A percentile compares a stretch with the other conserved stretches of the same genome.
Conservation (phyloP, 2,888 invertebrate genomes). For the Crocallis elinguaria region DNA sequence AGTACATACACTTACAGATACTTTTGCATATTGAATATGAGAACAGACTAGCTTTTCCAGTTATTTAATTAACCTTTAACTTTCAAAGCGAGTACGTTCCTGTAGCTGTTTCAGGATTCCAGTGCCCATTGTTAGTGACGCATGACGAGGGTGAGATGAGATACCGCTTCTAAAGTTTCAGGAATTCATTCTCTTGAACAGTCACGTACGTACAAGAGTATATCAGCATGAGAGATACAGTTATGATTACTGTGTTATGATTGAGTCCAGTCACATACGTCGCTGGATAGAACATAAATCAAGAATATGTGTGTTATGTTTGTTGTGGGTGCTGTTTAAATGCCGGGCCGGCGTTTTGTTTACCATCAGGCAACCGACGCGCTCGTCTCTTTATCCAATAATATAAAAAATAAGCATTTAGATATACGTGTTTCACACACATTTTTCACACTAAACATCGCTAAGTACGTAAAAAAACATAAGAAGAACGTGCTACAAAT, state of each 20-base stretch:
- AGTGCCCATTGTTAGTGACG: conserved; percentile 15
- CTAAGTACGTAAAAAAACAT: neutral
- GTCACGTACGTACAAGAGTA: conserved; percentile 1
- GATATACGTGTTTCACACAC: neutral
- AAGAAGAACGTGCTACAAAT: conserved; percentile 2
- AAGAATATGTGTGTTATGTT: too few relatives aligned
- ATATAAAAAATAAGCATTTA: neutral
- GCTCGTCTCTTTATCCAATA: too few relatives aligned
- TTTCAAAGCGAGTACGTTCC: neutral
- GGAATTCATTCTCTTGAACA: conserved; percentile 14
- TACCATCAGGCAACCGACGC: too few relatives aligned
- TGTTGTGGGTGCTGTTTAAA: too few relatives aligned
- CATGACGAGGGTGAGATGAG: conserved; percentile 22
- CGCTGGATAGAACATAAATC: neutral
- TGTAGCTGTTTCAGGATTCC: neutral
- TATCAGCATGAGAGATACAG: conserved; percentile 5
- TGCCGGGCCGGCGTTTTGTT: too few relatives aligned
- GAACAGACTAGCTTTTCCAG: neutral
- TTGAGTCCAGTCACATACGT: neutral
- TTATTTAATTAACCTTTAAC: neutral
- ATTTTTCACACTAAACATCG: neutral
- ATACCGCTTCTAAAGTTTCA: conserved; percentile 12
- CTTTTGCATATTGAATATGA: too few relatives aligned
- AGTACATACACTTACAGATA: too few relatives aligned
- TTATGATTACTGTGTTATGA: neutral